Evolutionary conservation across 35 echinoderm and acorn worm species (phyloP).

Genomic region (Anneissia japonica): DNA sequence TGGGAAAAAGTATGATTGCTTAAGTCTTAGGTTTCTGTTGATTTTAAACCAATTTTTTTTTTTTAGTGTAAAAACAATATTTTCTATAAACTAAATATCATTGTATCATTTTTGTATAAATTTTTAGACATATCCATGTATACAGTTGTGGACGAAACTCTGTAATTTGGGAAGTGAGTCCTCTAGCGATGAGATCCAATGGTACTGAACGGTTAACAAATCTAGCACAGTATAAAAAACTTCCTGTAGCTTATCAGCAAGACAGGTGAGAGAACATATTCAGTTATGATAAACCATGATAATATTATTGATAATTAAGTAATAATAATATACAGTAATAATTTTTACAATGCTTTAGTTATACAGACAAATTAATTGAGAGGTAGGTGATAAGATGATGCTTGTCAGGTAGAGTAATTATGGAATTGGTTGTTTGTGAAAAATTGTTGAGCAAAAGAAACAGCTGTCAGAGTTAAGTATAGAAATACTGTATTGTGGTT

Average conservation of each 20-base stretch:
- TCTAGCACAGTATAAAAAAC: slow-evolving; percentile 58
- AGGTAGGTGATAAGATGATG: too few relatives aligned
- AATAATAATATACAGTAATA: too few relatives aligned
- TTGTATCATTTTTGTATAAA: not conserved
- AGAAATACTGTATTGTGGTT: too few relatives aligned
- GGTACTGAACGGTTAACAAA: slow-evolving; percentile 41
- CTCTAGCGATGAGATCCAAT: slow-evolving; percentile 64
- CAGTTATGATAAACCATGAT: too few relatives aligned
- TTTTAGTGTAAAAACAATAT: not conserved
- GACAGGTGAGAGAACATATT: slow-evolving; percentile 87
- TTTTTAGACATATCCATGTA: slow-evolving; percentile 72
- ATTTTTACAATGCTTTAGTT: too few relatives aligned
- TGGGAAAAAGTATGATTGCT: slow-evolving; percentile 50
- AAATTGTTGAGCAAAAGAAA: too few relatives aligned
- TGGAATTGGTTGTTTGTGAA: too few relatives aligned
- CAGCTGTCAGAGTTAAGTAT: too few relatives aligned
- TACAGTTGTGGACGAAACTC: slow-evolving; percentile 95
- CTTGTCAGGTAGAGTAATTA: too few relatives aligned
- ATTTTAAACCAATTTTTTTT: not conserved
- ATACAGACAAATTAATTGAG: too few relatives aligned
- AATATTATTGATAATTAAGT: too few relatives aligned
- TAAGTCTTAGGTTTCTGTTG: not conserved
- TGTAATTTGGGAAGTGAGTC: slow-evolving; percentile 95
- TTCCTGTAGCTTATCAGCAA: slow-evolving; percentile 58
- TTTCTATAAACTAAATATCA: not conserved